Evolutionary conservation across 35 echinoderm and acorn worm species (phyloP).

Genomic region (Holothuria glaberrima): DNA sequence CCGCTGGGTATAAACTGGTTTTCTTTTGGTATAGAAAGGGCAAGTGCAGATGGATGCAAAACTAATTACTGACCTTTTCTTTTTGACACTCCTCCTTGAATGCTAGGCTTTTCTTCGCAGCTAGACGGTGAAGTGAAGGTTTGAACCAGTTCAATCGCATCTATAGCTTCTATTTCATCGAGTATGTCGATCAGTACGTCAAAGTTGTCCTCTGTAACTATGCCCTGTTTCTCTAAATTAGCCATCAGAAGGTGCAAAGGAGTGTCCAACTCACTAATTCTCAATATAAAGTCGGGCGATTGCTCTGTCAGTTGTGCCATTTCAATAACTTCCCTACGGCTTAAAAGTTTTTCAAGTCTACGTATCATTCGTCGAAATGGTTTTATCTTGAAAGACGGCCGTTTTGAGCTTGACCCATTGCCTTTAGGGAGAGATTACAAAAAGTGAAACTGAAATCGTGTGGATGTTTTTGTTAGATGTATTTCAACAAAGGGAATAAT

Average conservation of each 20-base stretch:
- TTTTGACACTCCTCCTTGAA: no score
- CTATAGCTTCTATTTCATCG: background rate
- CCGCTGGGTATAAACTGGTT: no score
- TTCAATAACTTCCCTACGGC: background rate
- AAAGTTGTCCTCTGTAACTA: background rate
- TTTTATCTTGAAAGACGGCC: background rate
- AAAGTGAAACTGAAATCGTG: background rate
- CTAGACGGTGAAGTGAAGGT: no score
- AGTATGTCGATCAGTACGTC: background rate
- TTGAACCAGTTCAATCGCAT: background rate
- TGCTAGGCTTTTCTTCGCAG: no score
- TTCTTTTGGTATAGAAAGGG: no score
- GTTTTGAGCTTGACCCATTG: background rate
- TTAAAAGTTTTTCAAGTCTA: background rate
- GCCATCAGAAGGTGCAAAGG: slow-evolving; percentile 10
- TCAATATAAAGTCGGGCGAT: background rate
- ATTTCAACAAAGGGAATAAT: no score
- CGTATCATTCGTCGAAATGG: background rate
- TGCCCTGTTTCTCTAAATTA: background rate
- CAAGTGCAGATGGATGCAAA: no score
- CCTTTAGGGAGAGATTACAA: background rate
- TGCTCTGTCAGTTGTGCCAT: slow-evolving; percentile 26
- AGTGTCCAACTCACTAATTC: background rate
- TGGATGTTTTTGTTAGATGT: background rate
- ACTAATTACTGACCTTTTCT: no score